phyloP scores from a whole-genome alignment of 2,113 vertebrate genomes.

The Poicephalus gulielmi region DNA sequence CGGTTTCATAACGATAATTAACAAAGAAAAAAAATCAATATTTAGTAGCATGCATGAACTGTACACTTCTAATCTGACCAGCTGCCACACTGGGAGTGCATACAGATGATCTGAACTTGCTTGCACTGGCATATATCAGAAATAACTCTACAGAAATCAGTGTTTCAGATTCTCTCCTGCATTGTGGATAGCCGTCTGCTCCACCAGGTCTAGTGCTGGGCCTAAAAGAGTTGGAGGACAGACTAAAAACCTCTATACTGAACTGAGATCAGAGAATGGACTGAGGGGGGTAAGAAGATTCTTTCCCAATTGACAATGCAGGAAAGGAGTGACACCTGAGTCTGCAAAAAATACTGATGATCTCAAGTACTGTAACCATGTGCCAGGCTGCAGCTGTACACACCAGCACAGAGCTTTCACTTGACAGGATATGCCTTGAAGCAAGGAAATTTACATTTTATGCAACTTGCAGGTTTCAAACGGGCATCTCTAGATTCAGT shows the following conservation, averaged over 20 bases:
- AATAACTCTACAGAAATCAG: neutral
- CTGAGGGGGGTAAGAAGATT: neutral
- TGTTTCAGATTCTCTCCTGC: neutral
- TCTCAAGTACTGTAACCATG: neutral
- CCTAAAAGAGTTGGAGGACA: neutral
- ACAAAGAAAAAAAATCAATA: constrained; percentile 5
- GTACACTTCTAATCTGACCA: neutral
- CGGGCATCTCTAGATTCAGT: neutral
- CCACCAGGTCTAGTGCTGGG: neutral
- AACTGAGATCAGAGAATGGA: neutral
- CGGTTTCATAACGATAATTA: constrained; percentile 46
- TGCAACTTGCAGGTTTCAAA: neutral
- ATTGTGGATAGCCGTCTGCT: neutral
- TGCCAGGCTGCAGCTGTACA: neutral
- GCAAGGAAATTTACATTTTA: neutral
- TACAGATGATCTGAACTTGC: neutral
- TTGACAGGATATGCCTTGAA: neutral
- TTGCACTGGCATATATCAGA: neutral
- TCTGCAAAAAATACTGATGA: neutral
- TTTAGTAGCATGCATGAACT: constrained; percentile 25
- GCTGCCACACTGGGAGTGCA: neutral
- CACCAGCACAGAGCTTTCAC: neutral
- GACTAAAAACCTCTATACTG: neutral
- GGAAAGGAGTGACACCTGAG: neutral
- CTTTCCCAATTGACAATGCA: neutral